Evolutionary conservation across 2,113 vertebrate genomes (phyloP).

Genomic region (Gadus chalcogrammus): DNA sequence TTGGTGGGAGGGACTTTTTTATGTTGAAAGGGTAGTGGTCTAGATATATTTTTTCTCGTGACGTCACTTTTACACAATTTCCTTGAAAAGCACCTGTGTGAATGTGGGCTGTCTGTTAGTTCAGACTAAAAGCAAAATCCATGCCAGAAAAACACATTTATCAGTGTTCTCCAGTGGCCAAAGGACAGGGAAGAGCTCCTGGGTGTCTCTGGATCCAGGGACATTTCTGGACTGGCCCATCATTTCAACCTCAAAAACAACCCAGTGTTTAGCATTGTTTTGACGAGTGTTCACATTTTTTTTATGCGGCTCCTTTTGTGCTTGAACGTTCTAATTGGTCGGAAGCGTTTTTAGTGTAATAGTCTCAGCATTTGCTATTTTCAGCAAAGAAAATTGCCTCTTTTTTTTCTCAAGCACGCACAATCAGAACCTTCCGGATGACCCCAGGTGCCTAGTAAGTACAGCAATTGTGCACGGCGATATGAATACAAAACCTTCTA

Average conservation of each 20-base stretch:
- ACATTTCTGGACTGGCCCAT: conserved; percentile 4
- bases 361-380: conserved; percentile 25
- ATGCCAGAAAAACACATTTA: conserved; percentile 67
- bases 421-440: conserved; percentile 46
- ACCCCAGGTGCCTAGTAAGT: conserved; percentile 69
- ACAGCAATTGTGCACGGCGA: conserved; percentile 14
- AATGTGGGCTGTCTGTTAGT: conserved; percentile 70
- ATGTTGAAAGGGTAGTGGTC: conserved; percentile 60
- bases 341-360: conserved; percentile 19
- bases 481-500: neutral
- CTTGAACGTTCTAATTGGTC: conserved; percentile 27
- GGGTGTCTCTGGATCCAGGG: conserved; percentile 39
- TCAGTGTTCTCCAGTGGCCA: conserved; percentile 63
- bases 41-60: conserved; percentile 50
- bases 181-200: conserved; percentile 44
- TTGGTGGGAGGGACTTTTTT: conserved; percentile 66
- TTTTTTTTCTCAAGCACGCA: conserved; percentile 22
- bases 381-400: conserved; percentile 39
- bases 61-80: conserved; percentile 78
- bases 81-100: conserved; percentile 80
- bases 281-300: conserved; percentile 8
- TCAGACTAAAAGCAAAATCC: conserved; percentile 74
- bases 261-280: conserved; percentile 28
- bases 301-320: conserved; percentile 13
- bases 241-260: neutral